phyloP scores from a whole-genome alignment of 2,797 vertebrate genomes.

The Crossoptilon crossoptilon region DNA sequence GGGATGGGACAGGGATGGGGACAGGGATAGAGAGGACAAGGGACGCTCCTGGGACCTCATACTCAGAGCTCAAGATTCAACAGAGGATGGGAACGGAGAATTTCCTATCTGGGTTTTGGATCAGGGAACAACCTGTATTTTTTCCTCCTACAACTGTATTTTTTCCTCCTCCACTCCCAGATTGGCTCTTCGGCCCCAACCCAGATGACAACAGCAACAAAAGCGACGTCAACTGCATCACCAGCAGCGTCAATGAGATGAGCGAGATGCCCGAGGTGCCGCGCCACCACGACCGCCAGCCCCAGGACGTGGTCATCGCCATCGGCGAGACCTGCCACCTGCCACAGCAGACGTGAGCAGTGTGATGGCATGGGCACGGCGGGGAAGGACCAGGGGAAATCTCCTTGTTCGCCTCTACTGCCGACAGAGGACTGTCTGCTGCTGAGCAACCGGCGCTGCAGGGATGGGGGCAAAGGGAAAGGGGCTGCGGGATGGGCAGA shows the following conservation, averaged over 20 bases:
- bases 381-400: not conserved
- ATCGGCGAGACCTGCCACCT: conserved; percentile 81
- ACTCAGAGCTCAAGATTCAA: rapidly evolving
- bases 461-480: no score
- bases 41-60: not conserved
- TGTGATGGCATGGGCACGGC: not conserved
- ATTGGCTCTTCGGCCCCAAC: conserved; percentile 84
- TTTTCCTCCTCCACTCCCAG: conserved; percentile 70
- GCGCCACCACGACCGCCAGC: not conserved
- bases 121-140: not conserved
- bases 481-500: not conserved
- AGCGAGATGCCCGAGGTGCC: conserved; percentile 52
- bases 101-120: not conserved
- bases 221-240: conserved; percentile 85
- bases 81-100: not conserved
- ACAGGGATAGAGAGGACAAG: not conserved
- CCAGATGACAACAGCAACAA: conserved; percentile 80
- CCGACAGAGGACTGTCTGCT: not conserved
- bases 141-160: conserved; percentile 7
- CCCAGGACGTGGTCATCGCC: conserved; percentile 84
- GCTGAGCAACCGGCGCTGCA: no score
- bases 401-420: not conserved
- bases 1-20: no score
- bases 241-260: conserved; percentile 79
- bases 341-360: conserved; percentile 77